Evolutionary conservation across 2,888 invertebrate species (phyloP), one percentile per base, ranked within the genome.

Genomic region (Merodon equestris): DNA sequence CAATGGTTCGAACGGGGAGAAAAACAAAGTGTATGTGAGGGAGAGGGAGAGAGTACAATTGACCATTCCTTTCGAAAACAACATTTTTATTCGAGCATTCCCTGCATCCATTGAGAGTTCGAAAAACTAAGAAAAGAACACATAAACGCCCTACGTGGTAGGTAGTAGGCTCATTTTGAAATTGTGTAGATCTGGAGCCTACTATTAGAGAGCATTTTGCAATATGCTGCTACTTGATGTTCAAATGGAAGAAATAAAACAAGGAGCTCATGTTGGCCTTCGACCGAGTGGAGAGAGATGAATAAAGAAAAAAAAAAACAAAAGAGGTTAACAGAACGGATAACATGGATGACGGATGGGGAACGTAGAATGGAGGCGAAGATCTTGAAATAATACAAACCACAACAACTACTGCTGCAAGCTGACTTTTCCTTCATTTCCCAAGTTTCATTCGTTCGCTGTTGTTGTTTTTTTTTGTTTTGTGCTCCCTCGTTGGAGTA

Each of bases 241-340:
- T 63, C 44, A 61, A 15, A 19, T 18, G 12, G 17, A 51, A 13
- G 34, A 47, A 48, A 3, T 7, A n/a, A 12, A 47, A 53, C 47
- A 54, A 38, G 54, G 12, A 13, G 10, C 5, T 1, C 50, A 68
- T 50, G 57, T 58, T 75, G 79, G 68, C 79, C 73, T 79, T 79
- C 79, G 74, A 79, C 61, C 44, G 18, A 68, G 7, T 27, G 40
- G n/a, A 68, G 47, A 51, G 48, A 79, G 74, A 68, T 68, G 40
- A 40, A 66, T n/a, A n/a, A n/a, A 77, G 68, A 68, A 54, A 47
- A 48, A 34, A 15, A 44, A 48, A 34, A 15, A 18, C 44, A 58
- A 79, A 72, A 63, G 68, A 45, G 73, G 72, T 66, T 70, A 71
- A 71, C 48, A 58, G 50, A 27, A 40, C 1, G 56, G 36, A n/a